phyloP scores from a whole-genome alignment of 2,888 invertebrate genomes.

The Platycheirus rosarum region DNA sequence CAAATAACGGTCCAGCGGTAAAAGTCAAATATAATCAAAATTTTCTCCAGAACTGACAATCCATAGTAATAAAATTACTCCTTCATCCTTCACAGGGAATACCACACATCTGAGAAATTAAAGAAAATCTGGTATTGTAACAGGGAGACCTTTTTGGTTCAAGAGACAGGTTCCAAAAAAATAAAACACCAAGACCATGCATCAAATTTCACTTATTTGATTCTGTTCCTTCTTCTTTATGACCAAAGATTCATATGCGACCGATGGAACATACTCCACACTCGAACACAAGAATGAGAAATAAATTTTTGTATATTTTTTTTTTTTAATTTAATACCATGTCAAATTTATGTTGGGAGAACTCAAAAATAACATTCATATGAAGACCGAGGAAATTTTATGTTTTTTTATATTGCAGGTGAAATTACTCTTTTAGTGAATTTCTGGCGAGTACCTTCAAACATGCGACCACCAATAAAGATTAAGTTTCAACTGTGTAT shows the following conservation, averaged over 20 bases:
- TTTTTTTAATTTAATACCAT: constrained; percentile 64
- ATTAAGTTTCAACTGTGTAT: constrained; percentile 61
- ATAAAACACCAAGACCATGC: constrained; percentile 25
- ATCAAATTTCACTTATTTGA: constrained; percentile 68
- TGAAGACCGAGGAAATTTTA: constrained; percentile 41
- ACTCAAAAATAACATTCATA: constrained; percentile 39
- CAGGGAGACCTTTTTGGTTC: constrained; percentile 17
- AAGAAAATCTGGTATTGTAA: constrained; percentile 28
- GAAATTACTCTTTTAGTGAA: constrained; percentile 19
- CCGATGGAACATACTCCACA: constrained; percentile 16
- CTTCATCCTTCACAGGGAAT: constrained; percentile 12
- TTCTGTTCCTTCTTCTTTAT: constrained; percentile 1
- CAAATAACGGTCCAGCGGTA: constrained; percentile 35
- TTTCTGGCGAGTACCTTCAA: constrained; percentile 39
- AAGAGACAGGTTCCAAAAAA: constrained; percentile 13
- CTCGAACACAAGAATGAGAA: constrained; percentile 28
- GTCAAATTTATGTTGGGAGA: constrained; percentile 67
- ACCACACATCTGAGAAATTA: constrained; percentile 2
- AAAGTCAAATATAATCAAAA: constrained; percentile 58
- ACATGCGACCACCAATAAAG: constrained; percentile 56
- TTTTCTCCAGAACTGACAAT: constrained; percentile 16
- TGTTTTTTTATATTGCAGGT: neutral
- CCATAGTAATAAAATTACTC: constrained; percentile 37
- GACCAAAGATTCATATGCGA: neutral
- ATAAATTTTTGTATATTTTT: constrained; percentile 6